Evolutionary conservation across 2,797 vertebrate genomes (phyloP).

Genomic region (Forpus xanthops): DNA sequence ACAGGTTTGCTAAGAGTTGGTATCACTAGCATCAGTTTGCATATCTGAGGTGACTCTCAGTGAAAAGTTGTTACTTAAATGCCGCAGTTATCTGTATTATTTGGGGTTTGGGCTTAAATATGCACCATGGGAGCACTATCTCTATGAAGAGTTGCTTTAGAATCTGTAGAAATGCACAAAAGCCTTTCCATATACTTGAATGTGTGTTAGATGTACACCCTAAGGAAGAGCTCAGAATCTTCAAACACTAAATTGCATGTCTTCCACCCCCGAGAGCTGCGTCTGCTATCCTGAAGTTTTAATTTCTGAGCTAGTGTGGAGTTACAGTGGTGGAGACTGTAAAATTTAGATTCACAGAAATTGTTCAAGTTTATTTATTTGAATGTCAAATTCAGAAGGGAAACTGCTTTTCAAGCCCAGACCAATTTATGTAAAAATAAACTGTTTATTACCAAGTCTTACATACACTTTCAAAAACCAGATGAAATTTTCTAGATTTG

Average conservation of each 20-base stretch:
- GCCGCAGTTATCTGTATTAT: not conserved
- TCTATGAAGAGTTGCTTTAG: not conserved
- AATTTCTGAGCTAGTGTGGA: not conserved
- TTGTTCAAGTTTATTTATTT: not conserved
- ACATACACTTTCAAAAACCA: not conserved
- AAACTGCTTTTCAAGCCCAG: not conserved
- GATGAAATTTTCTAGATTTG: not conserved
- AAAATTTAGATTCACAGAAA: not conserved
- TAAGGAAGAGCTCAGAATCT: slow-evolving; percentile 8
- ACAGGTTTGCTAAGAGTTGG: not conserved
- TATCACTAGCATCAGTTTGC: not conserved
- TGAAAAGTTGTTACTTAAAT: not conserved
- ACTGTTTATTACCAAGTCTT: not conserved
- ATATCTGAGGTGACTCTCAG: not conserved
- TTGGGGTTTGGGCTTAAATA: not conserved
- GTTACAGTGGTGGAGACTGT: not conserved
- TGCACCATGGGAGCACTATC: not conserved
- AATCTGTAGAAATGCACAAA: not conserved
- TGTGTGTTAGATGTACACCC: not conserved
- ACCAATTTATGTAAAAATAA: not conserved
- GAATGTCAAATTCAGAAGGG: not conserved
- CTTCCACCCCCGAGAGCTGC: not conserved
- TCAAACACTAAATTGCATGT: slow-evolving; percentile 7
- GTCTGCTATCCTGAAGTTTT: not conserved
- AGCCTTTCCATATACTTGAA: slow-evolving; percentile 16